Evolutionary conservation across 2,888 invertebrate genomes (phyloP).

Genomic region (Tetramorium bicarinatum): DNA sequence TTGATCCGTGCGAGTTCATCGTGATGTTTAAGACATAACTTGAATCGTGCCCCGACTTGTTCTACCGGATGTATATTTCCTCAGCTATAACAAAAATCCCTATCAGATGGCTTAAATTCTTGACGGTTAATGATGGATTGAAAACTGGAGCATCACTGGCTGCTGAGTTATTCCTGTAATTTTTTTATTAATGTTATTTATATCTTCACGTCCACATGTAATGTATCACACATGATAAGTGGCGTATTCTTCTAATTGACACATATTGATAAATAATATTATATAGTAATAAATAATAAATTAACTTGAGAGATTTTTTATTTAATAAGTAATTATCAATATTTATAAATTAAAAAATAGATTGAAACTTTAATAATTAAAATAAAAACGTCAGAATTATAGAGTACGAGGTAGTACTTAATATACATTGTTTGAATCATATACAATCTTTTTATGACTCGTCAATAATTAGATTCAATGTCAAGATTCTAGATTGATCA

Average conservation of each 20-base stretch:
- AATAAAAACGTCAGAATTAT: background rate
- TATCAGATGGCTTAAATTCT: constrained; percentile 43
- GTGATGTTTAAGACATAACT: constrained; percentile 41
- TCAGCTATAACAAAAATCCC: constrained; percentile 26
- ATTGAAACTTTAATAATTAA: background rate
- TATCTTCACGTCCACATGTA: background rate
- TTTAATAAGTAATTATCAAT: background rate
- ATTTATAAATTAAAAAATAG: background rate
- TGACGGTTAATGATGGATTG: constrained; percentile 26
- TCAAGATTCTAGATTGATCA: background rate
- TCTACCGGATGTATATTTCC: constrained; percentile 28
- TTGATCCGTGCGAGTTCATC: constrained; percentile 44
- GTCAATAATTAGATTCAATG: background rate
- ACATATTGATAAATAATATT: constrained; percentile 10
- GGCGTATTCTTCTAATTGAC: background rate
- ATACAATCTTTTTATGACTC: background rate
- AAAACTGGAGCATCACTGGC: constrained; percentile 16
- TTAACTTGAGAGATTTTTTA: background rate
- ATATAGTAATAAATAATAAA: background rate
- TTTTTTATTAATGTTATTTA: constrained; percentile 11
- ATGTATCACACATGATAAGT: background rate
- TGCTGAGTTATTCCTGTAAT: background rate
- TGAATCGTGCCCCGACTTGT: background rate
- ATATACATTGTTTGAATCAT: background rate
- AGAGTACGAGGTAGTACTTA: background rate